These are phyloP conservation scores for Chrysocyon brachyurus DNA, from an alignment of 2,797 vertebrate species.

Conservation along the genomic window DNA sequence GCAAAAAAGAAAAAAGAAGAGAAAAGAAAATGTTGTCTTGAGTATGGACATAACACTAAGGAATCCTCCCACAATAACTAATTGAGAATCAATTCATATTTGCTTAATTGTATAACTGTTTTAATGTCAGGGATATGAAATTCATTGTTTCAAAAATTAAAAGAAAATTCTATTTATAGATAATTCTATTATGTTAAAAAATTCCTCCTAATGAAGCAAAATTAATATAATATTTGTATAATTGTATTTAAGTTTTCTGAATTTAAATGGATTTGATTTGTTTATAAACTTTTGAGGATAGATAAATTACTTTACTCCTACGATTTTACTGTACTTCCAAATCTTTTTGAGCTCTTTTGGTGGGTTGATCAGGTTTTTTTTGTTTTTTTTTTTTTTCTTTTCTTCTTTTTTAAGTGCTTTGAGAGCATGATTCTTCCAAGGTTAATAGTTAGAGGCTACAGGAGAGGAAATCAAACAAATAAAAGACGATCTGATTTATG, in stretches of 20 bases:
- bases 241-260: background rate
- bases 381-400: background rate
- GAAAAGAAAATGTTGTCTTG: background rate
- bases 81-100: background rate
- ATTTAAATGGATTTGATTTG: background rate
- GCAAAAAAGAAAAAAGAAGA: background rate
- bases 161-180: background rate
- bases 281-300: constrained; percentile 2
- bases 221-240: background rate
- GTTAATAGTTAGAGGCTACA: background rate
- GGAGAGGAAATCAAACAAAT: background rate
- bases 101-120: background rate
- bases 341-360: background rate
- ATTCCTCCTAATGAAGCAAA: background rate
- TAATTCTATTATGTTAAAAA: background rate
- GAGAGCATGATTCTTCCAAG: background rate
- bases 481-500: background rate
- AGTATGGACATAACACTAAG: background rate
- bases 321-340: background rate
- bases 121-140: background rate
- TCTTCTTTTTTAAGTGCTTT: background rate
- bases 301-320: background rate
- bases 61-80: background rate
- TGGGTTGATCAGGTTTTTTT: background rate
- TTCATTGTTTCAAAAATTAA: background rate